Percentiles rank a stretch among this genome's conserved stretches.
phyloP scores from a whole-genome alignment of 2,888 invertebrate species.

The Epistrophe eligans region DNA sequence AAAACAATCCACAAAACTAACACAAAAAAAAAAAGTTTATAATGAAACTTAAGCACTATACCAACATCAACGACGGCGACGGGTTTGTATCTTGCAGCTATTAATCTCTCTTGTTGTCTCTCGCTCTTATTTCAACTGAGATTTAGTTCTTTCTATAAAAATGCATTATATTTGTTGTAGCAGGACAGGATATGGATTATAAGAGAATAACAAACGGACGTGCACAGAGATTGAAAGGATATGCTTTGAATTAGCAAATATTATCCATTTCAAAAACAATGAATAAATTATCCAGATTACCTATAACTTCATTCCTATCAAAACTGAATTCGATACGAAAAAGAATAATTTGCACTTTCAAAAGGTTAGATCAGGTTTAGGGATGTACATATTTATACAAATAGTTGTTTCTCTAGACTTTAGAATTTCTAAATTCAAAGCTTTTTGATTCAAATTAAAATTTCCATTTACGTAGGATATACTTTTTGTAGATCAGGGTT shows the following conservation, averaged over 20 bases:
- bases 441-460: too few species aligned
- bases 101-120: neutral
- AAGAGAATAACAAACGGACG: neutral
- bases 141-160: neutral
- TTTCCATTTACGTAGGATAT: too few species aligned
- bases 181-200: neutral
- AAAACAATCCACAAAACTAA: slow-evolving; percentile 19
- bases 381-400: too few species aligned
- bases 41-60: slow-evolving; percentile 4
- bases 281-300: slow-evolving; percentile 6
- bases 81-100: neutral
- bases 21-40: neutral
- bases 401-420: too few species aligned
- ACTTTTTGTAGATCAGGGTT: too few species aligned
- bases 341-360: neutral
- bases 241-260: slow-evolving; percentile 2
- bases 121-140: neutral
- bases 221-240: neutral
- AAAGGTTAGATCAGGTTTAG: too few species aligned
- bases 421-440: too few species aligned
- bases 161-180: slow-evolving; percentile 8
- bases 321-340: neutral
- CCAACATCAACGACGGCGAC: neutral
- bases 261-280: slow-evolving; percentile 25
- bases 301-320: neutral